Base-by-base conservation (phyloP, 2,113 vertebrate genomes). In the Nibea coibor region DNA sequence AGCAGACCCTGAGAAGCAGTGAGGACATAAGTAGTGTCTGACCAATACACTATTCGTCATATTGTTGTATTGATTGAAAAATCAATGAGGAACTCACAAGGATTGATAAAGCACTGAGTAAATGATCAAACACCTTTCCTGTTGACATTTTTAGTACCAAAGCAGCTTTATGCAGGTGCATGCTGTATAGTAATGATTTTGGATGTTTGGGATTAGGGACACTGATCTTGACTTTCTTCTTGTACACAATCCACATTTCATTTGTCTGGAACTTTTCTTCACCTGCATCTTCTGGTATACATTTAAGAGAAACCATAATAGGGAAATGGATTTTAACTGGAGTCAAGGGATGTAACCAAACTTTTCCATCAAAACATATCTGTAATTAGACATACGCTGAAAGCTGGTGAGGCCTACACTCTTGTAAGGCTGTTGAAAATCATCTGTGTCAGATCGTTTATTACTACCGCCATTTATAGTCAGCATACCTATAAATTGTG, bases 81-180 rank as follows among this genome's bases (percentile, higher is more conserved):
- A 72, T 72, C 83, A 50, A 72, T 72, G 31, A 76, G 19, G 39
- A 75, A 45, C 31, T 75, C 56, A 59, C 20, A 75, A 20, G 28
- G 59, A 62, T 43, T 66, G 66, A 66, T 67, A 66, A 61, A 80
- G 35, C 47, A 66, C 35, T 61, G 64, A 65, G 47, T 53, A 75
- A 59, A 73, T 73, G 28, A 73, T 59, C 5, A 14, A 79, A 20
- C 19, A 9, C 19, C 17, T 43, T 35, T 62, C 5, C 51, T 48
- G 20, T 39, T 67, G 7, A 51, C 20, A 58, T 64, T 65, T 74
- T 26, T 56, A 19, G 8, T 19, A 68, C 17, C 48, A 39, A 12
- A 42, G 10, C 28, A 50, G 17, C 1, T 75, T 81, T 68, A 19
- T 56, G 26, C 16, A 14, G 19, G 22, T 43, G 31, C 4, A 31